Percentiles rank a stretch among this genome's conserved stretches.
phyloP scores from a whole-genome alignment of 2,888 invertebrate genomes.

The Biston betularia region DNA sequence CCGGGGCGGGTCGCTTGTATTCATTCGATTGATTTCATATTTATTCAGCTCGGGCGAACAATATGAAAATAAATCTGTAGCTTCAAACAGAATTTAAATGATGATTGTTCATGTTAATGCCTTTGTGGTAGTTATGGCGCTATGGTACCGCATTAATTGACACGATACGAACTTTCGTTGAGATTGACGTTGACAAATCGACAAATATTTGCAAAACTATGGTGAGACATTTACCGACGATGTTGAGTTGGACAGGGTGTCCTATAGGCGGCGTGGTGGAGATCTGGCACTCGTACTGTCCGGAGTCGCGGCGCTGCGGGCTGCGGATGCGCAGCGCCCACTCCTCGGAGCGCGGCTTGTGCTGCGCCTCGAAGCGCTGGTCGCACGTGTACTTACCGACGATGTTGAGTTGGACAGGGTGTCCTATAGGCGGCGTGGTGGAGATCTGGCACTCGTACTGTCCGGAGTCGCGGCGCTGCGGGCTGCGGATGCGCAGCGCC shows the following conservation, averaged over 20 bases:
- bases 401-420: slow-evolving; percentile 78
- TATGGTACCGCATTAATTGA: too few relatives aligned
- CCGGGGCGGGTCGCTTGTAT: too few relatives aligned
- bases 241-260: slow-evolving; percentile 83
- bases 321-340: slow-evolving; percentile 1
- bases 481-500: slow-evolving; percentile 39
- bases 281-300: slow-evolving; percentile 93
- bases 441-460: slow-evolving; percentile 93
- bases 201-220: too few relatives aligned
- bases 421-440: slow-evolving; percentile 95
- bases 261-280: slow-evolving; percentile 95
- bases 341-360: not conserved
- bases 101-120: too few relatives aligned
- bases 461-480: slow-evolving; percentile 92
- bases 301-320: slow-evolving; percentile 90
- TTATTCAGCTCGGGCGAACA: not conserved
- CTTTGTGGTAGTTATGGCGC: too few relatives aligned
- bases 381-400: slow-evolving; percentile 77
- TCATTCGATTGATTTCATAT: not conserved
- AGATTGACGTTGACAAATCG: too few relatives aligned
- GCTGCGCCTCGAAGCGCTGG: slow-evolving; percentile 35
- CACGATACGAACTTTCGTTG: too few relatives aligned
- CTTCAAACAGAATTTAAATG: not conserved
- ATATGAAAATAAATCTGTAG: not conserved
- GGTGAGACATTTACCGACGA: not conserved